A percentile compares a stretch with the other conserved stretches of the same genome.
Evolutionary conservation across 1,140 invertebrate species (phyloP).

Genomic region (Cepaea nemoralis): DNA sequence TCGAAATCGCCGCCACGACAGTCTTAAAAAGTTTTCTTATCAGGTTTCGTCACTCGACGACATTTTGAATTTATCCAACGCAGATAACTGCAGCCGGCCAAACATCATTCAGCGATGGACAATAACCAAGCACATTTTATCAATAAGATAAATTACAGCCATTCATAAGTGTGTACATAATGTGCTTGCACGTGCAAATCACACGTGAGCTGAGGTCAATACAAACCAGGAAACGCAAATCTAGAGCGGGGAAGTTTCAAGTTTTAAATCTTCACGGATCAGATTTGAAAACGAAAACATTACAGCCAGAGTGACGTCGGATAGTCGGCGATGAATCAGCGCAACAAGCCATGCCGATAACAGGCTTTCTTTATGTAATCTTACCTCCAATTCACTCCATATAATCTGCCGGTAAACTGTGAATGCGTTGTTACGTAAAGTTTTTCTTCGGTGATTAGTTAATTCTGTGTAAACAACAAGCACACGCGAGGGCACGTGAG

Average conservation of each 20-base stretch:
- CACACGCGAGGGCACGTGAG: slow-evolving; percentile 18
- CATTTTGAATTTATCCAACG: neutral
- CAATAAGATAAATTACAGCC: too few relatives aligned
- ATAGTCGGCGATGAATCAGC: neutral
- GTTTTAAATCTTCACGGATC: neutral
- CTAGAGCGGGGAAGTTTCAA: neutral
- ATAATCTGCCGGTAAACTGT: neutral
- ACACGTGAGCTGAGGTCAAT: neutral
- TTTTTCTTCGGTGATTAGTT: slow-evolving; percentile 69
- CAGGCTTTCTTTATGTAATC: too few relatives aligned
- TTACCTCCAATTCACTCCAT: neutral
- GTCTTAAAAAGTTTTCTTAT: neutral
- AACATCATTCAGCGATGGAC: too few relatives aligned
- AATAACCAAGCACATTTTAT: too few relatives aligned
- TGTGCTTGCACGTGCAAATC: neutral
- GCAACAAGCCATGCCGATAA: too few relatives aligned
- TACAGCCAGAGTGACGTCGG: neutral
- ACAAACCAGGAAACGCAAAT: neutral
- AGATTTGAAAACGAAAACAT: neutral
- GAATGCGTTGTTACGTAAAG: slow-evolving; percentile 60
- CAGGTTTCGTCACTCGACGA: neutral
- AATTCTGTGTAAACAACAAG: slow-evolving; percentile 23
- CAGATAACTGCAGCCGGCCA: too few relatives aligned
- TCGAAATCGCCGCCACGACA: neutral
- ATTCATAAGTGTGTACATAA: too few relatives aligned